Conservation (phyloP, 1,140 invertebrate species). For the Brachionus rubens region DNA sequence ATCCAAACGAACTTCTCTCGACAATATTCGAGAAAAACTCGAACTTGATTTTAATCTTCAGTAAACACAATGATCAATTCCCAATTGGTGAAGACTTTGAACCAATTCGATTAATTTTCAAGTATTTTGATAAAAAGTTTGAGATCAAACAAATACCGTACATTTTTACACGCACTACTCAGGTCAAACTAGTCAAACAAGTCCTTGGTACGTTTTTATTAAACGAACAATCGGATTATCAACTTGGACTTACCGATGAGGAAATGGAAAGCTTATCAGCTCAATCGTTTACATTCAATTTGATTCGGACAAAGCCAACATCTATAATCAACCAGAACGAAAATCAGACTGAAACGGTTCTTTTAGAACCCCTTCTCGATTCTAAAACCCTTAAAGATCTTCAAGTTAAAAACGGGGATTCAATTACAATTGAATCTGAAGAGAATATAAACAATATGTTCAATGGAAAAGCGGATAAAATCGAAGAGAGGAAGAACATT, state of each 20-base stretch:
- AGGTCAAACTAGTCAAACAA: constrained; percentile 5
- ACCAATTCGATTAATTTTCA: neutral
- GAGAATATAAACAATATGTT: neutral
- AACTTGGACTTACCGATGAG: constrained; percentile 17
- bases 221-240: neutral
- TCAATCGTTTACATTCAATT: constrained; percentile 8
- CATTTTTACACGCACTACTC: neutral
- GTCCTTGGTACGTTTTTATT: neutral
- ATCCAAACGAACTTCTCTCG: neutral
- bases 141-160: constrained; percentile 8
- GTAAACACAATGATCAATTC: neutral
- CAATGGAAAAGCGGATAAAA: neutral
- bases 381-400: neutral
- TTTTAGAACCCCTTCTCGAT: neutral
- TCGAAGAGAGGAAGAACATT: neutral
- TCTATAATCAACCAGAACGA: constrained; percentile 12
- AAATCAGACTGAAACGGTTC: neutral
- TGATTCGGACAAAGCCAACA: neutral
- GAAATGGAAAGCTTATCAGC: neutral
- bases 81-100: constrained; percentile 19
- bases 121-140: constrained; percentile 5
- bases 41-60: neutral
- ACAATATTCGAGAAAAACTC: neutral
- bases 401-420: neutral
- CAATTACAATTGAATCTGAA: constrained; percentile 12